Evolutionary conservation across 1,140 invertebrate genomes (phyloP), one percentile per base, ranked within the genome.

Genomic region (Onthophagus taurus): DNA sequence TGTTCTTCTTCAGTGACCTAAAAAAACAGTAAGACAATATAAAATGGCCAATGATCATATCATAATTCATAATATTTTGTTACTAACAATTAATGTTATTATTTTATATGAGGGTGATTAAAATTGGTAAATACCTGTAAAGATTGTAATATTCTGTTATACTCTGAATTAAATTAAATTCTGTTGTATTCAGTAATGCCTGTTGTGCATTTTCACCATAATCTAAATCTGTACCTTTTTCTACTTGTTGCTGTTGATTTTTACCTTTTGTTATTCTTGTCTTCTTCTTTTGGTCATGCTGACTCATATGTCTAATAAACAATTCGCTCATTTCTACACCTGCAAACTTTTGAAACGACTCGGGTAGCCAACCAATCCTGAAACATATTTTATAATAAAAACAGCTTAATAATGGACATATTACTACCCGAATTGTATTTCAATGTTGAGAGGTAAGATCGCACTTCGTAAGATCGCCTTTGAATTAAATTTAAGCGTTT

Each of bases 401-500:
- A n/a, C n/a, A n/a, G n/a, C n/a, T n/a, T 26, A n/a, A n/a, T 26
- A 7, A 26, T n/a, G n/a, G n/a, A 7, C 7, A 26, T 7, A 26
- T 26, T 26, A 26, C n/a, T 26, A 26, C 24, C 24, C 24, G n/a
- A 26, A 26, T 42, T 31, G 5, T 31, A 24, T 6, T 19, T 5
- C 13, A 41, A 6, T 8, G 13, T 13, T n/a, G 20, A 18, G 13
- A 41, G 23, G 16, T 41, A 17, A 6, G 19, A 12, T 23, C 37
- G 11, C 3, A n/a, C 24, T 39, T 39, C 13, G 16, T 23, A 39
- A 4, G 19, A 39, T 23, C 19, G 12, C 24, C 13, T 23, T 9
- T 9, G n/a, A 4, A 26, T 39, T 9, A 21, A 18, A 26, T 39
- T 39, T 14, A 39, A 21, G 8, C 37, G 14, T 14, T 39, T 23